phyloP scores from a whole-genome alignment of 2,888 invertebrate genomes.

The Lysandra coridon region DNA sequence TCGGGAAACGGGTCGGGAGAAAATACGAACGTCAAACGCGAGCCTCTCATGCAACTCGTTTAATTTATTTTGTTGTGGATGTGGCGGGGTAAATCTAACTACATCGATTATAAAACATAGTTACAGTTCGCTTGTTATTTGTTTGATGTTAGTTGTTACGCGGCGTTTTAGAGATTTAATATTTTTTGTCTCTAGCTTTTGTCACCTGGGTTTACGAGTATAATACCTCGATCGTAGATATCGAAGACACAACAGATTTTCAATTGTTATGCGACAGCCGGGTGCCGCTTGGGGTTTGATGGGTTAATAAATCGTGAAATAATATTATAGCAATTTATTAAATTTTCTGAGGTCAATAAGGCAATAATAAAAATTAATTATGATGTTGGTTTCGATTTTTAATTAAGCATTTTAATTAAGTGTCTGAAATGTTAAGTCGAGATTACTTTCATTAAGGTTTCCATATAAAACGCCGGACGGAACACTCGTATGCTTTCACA shows the following conservation, averaged over 20 bases:
- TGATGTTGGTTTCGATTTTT: neutral
- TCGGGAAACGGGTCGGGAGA: slow-evolving; percentile 21
- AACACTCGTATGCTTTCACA: slow-evolving; percentile 16
- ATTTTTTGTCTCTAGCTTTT: neutral
- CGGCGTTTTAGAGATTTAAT: too few species aligned
- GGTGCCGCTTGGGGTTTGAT: too few species aligned
- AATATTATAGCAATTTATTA: neutral
- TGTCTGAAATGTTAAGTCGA: neutral
- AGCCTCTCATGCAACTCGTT: slow-evolving; percentile 5
- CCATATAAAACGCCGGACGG: slow-evolving; percentile 12
- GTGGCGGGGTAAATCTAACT: neutral
- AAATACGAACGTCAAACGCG: slow-evolving; percentile 17
- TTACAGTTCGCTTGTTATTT: too few species aligned
- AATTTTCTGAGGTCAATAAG: neutral
- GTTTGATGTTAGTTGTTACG: too few species aligned
- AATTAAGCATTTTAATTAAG: slow-evolving; percentile 16
- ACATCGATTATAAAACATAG: neutral
- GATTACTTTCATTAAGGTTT: slow-evolving; percentile 27
- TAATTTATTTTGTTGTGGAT: slow-evolving; percentile 16
- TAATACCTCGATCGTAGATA: too few species aligned
- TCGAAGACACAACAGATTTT: too few species aligned
- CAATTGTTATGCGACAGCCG: too few species aligned
- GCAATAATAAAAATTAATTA: neutral
- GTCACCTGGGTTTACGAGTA: neutral
- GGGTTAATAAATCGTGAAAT: neutral